Conservation (phyloP, 2,797 vertebrate genomes). For the Trachops cirrhosus region DNA sequence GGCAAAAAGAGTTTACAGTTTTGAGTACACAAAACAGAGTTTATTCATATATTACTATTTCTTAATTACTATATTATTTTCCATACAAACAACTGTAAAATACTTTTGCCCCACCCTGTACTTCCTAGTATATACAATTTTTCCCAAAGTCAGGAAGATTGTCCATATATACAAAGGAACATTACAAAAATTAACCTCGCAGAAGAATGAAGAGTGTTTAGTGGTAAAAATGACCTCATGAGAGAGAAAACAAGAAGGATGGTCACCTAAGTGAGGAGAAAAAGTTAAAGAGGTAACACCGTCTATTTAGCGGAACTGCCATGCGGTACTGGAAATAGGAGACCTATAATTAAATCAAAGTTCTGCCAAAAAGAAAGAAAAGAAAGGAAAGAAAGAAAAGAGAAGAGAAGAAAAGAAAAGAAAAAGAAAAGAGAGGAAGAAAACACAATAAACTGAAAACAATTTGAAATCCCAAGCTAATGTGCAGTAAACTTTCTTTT, state of each 20-base stretch:
- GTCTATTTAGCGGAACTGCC: neutral
- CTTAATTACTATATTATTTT: neutral
- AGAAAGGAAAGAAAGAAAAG: no score
- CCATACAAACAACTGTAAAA: neutral
- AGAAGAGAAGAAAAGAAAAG: no score
- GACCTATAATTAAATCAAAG: conserved; percentile 4
- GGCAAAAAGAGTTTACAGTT: neutral
- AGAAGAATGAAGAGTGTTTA: neutral
- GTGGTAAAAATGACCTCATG: neutral
- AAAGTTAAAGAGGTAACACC: neutral
- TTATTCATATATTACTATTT: neutral
- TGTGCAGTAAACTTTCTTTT: neutral
- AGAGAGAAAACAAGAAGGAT: neutral
- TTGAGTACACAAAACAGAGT: neutral
- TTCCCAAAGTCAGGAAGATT: neutral
- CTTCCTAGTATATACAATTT: neutral
- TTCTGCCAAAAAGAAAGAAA: neutral
- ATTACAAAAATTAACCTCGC: neutral
- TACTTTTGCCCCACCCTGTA: neutral
- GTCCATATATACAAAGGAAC: neutral
- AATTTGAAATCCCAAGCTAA: conserved; percentile 37
- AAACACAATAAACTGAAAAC: conserved; percentile 1
- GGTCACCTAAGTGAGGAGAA: neutral
- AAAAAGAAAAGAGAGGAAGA: neutral
- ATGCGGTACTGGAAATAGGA: neutral